Evolutionary conservation across 2,797 vertebrate genomes (phyloP).

Genomic region (Enteromius viviparus): DNA sequence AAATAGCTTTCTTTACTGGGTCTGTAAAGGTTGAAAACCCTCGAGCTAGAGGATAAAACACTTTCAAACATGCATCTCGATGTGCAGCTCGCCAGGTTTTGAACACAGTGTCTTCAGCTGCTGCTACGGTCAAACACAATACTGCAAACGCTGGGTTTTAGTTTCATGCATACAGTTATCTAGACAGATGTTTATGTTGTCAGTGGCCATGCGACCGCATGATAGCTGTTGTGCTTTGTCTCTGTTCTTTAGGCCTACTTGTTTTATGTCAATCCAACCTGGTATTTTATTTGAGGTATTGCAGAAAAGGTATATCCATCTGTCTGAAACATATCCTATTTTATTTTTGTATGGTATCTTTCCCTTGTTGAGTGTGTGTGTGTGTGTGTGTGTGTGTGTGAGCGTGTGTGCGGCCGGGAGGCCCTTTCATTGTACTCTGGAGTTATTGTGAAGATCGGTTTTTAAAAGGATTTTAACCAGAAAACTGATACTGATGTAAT

Average conservation of each 20-base stretch:
- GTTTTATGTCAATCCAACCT: constrained; percentile 51
- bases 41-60: background rate
- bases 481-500: constrained; percentile 91
- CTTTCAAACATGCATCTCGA: background rate
- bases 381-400: constrained; percentile 32
- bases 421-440: constrained; percentile 77
- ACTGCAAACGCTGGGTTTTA: constrained; percentile 23
- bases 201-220: constrained; percentile 53
- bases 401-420: constrained; percentile 41
- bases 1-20: background rate
- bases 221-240: constrained; percentile 61
- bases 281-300: constrained; percentile 48
- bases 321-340: constrained; percentile 59
- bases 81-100: constrained; percentile 10
- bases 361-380: constrained; percentile 41
- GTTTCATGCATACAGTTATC: constrained; percentile 10
- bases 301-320: constrained; percentile 37
- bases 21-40: background rate
- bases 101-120: constrained; percentile 37
- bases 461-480: constrained; percentile 92
- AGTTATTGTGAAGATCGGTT: constrained; percentile 95
- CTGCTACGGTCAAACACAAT: constrained; percentile 26
- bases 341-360: constrained; percentile 73
- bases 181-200: constrained; percentile 38
- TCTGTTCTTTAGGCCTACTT: constrained; percentile 58